phyloP scores from a whole-genome alignment of 2,888 invertebrate species.

The Hypselothyrea guttata region DNA sequence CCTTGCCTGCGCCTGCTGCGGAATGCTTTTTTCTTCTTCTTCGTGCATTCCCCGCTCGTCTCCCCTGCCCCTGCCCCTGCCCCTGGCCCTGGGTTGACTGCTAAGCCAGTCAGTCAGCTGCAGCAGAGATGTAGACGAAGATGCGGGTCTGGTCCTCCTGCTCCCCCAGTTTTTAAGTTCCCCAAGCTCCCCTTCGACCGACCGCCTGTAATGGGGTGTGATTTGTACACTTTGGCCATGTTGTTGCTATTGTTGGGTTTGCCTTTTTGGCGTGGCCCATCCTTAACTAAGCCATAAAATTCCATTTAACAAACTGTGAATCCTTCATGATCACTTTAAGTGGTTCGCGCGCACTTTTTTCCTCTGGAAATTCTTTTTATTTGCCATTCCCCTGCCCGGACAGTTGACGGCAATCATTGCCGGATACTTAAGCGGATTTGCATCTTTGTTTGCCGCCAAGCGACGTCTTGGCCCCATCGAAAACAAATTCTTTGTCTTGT shows the following conservation, averaged over 20 bases:
- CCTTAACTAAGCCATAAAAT: constrained; percentile 78
- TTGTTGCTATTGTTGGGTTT: constrained; percentile 33
- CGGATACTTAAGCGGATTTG: constrained; percentile 80
- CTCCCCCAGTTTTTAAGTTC: constrained; percentile 32
- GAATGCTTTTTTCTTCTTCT: constrained; percentile 37
- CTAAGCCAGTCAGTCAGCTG: background rate
- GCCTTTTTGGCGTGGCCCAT: constrained; percentile 41
- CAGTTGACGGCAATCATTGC: constrained; percentile 71
- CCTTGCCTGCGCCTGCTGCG: constrained; percentile 24
- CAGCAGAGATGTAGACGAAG: constrained; percentile 19
- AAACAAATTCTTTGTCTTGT: constrained; percentile 36
- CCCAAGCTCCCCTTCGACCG: constrained; percentile 13
- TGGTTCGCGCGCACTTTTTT: constrained; percentile 67
- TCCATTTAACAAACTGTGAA: constrained; percentile 81
- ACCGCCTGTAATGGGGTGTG: constrained; percentile 77
- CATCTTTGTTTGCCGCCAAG: constrained; percentile 57
- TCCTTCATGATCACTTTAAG: constrained; percentile 82
- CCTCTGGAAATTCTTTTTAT: constrained; percentile 30
- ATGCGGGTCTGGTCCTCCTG: constrained; percentile 48
- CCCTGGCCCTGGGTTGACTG: background rate
- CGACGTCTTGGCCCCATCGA: constrained; percentile 3
- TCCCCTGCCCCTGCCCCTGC: background rate
- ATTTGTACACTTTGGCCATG: constrained; percentile 72
- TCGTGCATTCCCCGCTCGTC: no score
- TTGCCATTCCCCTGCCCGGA: constrained; percentile 9